These are phyloP conservation scores for Saguinus imperator DNA, from an alignment of 2,113 vertebrate species.

Conservation along the genomic window DNA sequence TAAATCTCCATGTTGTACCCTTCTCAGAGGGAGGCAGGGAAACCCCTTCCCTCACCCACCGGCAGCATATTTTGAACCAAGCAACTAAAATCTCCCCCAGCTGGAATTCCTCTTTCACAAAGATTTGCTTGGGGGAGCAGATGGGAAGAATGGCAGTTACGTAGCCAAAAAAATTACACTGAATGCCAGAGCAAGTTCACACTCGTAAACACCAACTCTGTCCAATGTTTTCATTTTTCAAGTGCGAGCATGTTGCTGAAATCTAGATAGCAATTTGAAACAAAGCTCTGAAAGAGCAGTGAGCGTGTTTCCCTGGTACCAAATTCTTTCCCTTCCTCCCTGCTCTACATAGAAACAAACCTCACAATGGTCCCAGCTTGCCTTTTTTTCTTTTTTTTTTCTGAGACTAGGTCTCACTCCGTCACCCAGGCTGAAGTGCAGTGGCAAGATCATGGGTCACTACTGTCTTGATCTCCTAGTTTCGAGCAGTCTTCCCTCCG, in stretches of 20 bases:
- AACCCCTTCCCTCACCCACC: not conserved
- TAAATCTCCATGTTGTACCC: not conserved
- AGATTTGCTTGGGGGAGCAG: constrained; percentile 38
- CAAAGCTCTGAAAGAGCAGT: constrained; percentile 32
- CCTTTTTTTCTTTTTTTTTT: not conserved
- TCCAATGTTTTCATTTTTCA: constrained; percentile 67
- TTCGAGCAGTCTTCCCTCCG: too few relatives aligned
- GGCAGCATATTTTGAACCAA: constrained; percentile 3
- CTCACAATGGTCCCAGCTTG: not conserved
- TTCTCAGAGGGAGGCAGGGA: not conserved
- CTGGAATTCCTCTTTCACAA: constrained; percentile 36
- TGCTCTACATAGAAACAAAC: not conserved
- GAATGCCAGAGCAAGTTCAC: constrained; percentile 72
- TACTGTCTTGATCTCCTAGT: too few relatives aligned
- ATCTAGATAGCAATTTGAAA: constrained; percentile 60
- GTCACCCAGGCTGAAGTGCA: too few relatives aligned
- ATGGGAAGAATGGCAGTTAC: constrained; percentile 44
- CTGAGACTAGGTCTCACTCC: too few relatives aligned
- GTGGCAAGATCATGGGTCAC: too few relatives aligned
- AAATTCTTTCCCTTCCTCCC: not conserved
- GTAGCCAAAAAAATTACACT: constrained; percentile 18
- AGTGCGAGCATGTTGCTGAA: constrained; percentile 62
- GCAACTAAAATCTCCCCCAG: constrained; percentile 18
- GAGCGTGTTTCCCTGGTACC: not conserved
- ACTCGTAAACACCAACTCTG: constrained; percentile 51